Evolutionary conservation across 2,888 invertebrate species (phyloP).

Genomic region (Leistus spinibarbis): DNA sequence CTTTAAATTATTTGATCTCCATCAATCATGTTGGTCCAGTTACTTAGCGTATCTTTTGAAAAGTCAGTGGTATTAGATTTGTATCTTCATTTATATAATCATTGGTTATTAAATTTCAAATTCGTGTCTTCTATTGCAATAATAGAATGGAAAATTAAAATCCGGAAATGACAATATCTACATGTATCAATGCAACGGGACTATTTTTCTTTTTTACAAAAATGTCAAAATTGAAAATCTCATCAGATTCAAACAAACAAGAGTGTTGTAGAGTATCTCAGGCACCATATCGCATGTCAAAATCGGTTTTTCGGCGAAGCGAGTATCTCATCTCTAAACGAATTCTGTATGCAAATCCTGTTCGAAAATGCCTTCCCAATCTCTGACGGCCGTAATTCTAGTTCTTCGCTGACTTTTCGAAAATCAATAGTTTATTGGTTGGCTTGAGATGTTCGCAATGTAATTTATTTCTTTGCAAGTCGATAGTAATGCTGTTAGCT

Average conservation of each 20-base stretch:
- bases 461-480: conserved; percentile 28
- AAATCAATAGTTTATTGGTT: conserved; percentile 36
- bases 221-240: not conserved
- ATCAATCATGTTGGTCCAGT: no score
- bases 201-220: no score
- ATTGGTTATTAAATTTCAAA: no score
- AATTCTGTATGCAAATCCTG: conserved; percentile 32
- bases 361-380: conserved; percentile 35
- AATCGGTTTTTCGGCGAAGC: not conserved
- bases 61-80: no score
- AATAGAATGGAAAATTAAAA: no score
- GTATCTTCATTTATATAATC: no score
- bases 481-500: conserved; percentile 8
- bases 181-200: no score
- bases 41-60: no score
- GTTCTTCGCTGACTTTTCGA: conserved; percentile 13
- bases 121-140: no score
- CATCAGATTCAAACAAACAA: not conserved
- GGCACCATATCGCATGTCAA: not conserved
- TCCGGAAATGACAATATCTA: no score
- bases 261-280: not conserved
- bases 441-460: not conserved
- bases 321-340: conserved; percentile 28
- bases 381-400: conserved; percentile 31
- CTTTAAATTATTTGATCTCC: no score